A percentile compares a stretch with the other conserved stretches of the same genome.
Evolutionary conservation across 2,888 invertebrate genomes (phyloP).

Genomic region (Ramazzottius varieornatus): DNA sequence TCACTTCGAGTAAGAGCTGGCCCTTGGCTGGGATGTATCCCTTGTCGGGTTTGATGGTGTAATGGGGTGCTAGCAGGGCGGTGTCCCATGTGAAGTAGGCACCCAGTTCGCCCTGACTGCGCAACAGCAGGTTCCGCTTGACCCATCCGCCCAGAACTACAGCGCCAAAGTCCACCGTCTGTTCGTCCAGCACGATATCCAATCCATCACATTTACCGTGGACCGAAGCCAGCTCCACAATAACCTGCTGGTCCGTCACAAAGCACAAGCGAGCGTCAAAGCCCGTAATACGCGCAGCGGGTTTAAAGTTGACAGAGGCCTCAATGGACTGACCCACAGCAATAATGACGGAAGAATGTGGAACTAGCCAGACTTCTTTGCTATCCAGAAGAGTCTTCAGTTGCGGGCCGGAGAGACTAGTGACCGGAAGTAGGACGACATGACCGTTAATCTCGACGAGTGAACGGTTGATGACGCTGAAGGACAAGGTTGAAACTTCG

Average conservation of each 20-base stretch:
- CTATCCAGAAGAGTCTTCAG: background rate
- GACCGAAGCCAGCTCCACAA: background rate
- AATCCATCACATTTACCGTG: background rate
- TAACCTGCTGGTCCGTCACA: background rate
- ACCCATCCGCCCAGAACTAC: background rate
- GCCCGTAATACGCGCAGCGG: background rate
- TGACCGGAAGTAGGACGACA: background rate
- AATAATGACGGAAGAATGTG: background rate
- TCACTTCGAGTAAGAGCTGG: background rate
- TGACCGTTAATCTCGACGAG: background rate
- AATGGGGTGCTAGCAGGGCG: background rate
- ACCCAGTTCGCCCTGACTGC: background rate
- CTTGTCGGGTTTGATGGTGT: background rate
- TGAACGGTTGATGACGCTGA: background rate
- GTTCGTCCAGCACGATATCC: background rate
- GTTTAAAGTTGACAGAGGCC: background rate
- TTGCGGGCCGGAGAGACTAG: background rate
- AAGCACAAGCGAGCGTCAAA: background rate
- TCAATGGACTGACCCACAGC: background rate
- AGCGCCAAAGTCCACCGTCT: background rate
- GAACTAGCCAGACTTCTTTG: background rate
- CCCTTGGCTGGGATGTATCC: background rate
- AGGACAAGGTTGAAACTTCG: background rate
- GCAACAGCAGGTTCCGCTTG: background rate
- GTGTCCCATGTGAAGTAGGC: background rate